Percentiles rank a stretch among this genome's conserved stretches.
Evolutionary conservation across 2,888 invertebrate species (phyloP).

Genomic region (Antitype chi): DNA sequence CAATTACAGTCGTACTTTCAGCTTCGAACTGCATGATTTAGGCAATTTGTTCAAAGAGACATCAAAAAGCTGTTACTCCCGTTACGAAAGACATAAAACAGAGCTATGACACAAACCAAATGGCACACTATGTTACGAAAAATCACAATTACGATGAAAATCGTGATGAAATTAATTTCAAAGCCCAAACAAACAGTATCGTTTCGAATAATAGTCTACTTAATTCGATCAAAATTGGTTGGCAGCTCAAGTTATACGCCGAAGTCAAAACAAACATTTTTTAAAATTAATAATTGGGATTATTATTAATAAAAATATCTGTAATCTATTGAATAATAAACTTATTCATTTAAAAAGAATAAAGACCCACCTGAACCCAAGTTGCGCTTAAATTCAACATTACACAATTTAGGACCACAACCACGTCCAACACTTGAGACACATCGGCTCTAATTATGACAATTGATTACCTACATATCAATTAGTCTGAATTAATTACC

Average conservation of each 20-base stretch:
- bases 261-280: neutral
- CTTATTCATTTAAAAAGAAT: neutral
- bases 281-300: no score
- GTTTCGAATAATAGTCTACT: neutral
- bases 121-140: slow-evolving; percentile 1
- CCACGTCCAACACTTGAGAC: slow-evolving; percentile 53
- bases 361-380: slow-evolving; percentile 76
- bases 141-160: neutral
- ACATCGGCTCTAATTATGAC: slow-evolving; percentile 55
- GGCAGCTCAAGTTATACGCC: neutral
- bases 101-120: slow-evolving; percentile 23
- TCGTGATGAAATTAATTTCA: no score
- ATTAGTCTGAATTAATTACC: slow-evolving; percentile 32
- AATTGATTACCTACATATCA: slow-evolving; percentile 18
- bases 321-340: no score
- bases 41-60: slow-evolving; percentile 5
- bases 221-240: neutral
- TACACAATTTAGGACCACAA: slow-evolving; percentile 54
- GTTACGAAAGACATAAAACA: slow-evolving; percentile 40
- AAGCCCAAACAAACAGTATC: neutral
- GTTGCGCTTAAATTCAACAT: slow-evolving; percentile 78
- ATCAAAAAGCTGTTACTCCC: slow-evolving; percentile 31
- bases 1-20: neutral
- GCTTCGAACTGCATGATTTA: neutral
- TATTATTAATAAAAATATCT: neutral